Evolutionary conservation across 1,140 invertebrate species (phyloP), one percentile per base, ranked within the genome.

Genomic region (Drosophila tristis): DNA sequence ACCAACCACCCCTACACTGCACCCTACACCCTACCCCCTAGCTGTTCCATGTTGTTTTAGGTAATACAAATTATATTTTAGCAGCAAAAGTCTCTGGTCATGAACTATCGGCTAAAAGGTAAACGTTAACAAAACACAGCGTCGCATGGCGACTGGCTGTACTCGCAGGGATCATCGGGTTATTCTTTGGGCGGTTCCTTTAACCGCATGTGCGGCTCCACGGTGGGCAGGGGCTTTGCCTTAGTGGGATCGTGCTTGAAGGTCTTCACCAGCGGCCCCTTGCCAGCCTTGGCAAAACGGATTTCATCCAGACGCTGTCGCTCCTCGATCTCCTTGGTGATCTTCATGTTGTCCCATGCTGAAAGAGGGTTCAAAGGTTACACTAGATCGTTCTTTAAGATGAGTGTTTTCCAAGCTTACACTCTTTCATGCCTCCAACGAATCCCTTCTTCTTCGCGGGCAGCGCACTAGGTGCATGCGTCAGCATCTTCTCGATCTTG

Each of bases 331-430:
- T 97, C 95, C 85, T 93, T 94, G 0, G 95, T 93, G 56, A 97
- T 94, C 93, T 97, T 98, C 85, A 97, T 94, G 91, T 98, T 98
- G 26, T 94, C 94, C 95, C 95, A 96, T 5, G 96, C 96, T 97
- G 86, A 49, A 67, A 89, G 42, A 5, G 16, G 0, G 9, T 31
- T 15, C 6, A 16, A 31, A 62, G 15, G 35, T 39, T n/a, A 53
- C 0, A 25, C 8, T 0, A 20, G 11, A n/a, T 26, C 5, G 3
- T 55, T 2, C 0, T 35, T 31, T 2, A 3, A 2, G 0, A 20
- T 20, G 25, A 15, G 2, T 26, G 0, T 8, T 39, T 35, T 48
- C 4, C 0, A 2, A 1, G 8, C 95, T 95, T 94, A 97, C 96
- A 96, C 49, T 98, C 96, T 93, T 96, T 96, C n/a, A 97, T 93